Percentiles rank a stretch among this genome's conserved stretches.
These are phyloP conservation scores for Spheniscus humboldti DNA, from an alignment of 2,797 vertebrate species.

Conservation along the genomic window DNA sequence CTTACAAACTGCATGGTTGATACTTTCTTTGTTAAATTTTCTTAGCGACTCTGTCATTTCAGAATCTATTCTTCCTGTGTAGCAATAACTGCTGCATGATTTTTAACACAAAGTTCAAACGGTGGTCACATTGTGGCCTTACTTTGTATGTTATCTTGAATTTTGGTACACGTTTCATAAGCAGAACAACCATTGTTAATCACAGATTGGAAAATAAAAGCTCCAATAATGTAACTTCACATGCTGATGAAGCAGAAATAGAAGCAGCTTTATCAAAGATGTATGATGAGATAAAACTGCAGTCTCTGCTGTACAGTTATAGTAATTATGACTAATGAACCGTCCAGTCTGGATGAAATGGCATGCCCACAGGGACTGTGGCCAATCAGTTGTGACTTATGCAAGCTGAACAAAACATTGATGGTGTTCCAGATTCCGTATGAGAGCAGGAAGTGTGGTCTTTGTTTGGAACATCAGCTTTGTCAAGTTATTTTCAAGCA, in stretches of 20 bases:
- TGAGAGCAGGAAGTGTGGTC: conserved; percentile 49
- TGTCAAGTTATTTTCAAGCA: conserved; percentile 14
- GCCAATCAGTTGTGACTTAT: conserved; percentile 85
- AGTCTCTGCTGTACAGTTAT: conserved; percentile 84
- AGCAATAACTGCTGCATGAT: background rate
- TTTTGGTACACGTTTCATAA: conserved; percentile 55
- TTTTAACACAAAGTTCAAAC: conserved; percentile 65
- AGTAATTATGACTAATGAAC: conserved; percentile 94
- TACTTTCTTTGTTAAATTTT: conserved; percentile 59
- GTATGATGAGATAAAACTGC: conserved; percentile 82
- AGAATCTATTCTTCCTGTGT: background rate
- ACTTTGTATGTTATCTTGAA: background rate
- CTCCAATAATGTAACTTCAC: conserved; percentile 76
- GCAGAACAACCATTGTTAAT: conserved; percentile 71
- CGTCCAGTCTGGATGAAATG: conserved; percentile 91
- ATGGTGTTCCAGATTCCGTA: conserved; percentile 67
- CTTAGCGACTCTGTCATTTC: background rate
- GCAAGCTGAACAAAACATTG: conserved; percentile 79
- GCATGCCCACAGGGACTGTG: conserved; percentile 83
- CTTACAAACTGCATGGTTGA: background rate
- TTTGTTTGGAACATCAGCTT: conserved; percentile 58
- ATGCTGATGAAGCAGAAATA: conserved; percentile 82
- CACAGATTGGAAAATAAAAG: conserved; percentile 77
- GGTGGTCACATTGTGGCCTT: conserved; percentile 53
- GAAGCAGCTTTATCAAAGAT: conserved; percentile 82